Evolutionary conservation across 2,113 vertebrate species (phyloP), one percentile per base, ranked within the genome.

Genomic region (Scomber scombrus): DNA sequence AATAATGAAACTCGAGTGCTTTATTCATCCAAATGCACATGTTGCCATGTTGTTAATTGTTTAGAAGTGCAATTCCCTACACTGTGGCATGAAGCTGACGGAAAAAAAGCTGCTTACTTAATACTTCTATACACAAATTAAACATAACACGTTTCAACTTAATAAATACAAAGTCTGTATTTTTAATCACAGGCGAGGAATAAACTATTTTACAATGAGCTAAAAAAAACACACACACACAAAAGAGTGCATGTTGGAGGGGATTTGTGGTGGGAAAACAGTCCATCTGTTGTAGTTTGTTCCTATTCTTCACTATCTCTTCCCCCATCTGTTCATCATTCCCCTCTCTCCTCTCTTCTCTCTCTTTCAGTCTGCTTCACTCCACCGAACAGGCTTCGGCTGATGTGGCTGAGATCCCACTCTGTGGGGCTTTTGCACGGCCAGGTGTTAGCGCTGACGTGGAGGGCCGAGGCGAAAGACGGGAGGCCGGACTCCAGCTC

Each of bases 11-110:
- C 47, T 47, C 51, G 71, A 88, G 52, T 60, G 55, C 52, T 91
- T 91, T 91, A 89, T 92, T 92, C 40, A 76, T 76, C 70, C 83
- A 67, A 82, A 85, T 55, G 78, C 78, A 67, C 78, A 62, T 26
- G 23, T 26, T 74, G 71, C 60, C 68, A 57, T 57, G 70, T 71
- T 73, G 64, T 84, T 74, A 84, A 85, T 84, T 85, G 78, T 91
- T 81, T 75, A 78, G 79, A 82, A 84, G 83, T 70, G 72, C 56
- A 62, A 13, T 62, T 75, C 77, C 69, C 60, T 26, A 26, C 0
- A 56, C 46, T 60, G 75, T 47, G 60, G 12, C 0, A 1, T 51
- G 69, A 82, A 74, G 43, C 55, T 62, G 72, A 64, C 47, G 69
- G n/a, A 71, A 14, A 19, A 78, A 49, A 80, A 60, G 49, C 54